These are phyloP conservation scores for Prionailurus bengalensis DNA, from an alignment of 2,113 vertebrate genomes.

Conservation along the genomic window DNA sequence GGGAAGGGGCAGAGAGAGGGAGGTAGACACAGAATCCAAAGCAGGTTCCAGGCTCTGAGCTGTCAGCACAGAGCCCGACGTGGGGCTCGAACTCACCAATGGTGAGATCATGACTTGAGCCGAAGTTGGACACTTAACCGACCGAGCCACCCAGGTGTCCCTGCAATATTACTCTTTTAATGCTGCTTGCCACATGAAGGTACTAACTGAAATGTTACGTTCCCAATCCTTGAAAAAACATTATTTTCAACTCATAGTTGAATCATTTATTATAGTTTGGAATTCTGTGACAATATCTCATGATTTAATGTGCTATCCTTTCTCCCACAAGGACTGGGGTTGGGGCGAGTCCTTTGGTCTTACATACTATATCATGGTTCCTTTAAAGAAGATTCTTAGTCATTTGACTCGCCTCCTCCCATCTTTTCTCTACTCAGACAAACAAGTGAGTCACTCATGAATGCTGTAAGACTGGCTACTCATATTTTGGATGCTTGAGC, in stretches of 20 bases:
- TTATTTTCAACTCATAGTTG: slow-evolving; percentile 28
- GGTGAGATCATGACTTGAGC: too few relatives aligned
- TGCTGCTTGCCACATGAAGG: slow-evolving; percentile 48
- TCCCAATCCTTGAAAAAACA: slow-evolving; percentile 3
- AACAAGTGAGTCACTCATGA: slow-evolving; percentile 79
- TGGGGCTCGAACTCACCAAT: too few relatives aligned
- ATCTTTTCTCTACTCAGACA: slow-evolving; percentile 67
- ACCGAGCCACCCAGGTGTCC: too few relatives aligned
- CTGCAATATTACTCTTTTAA: slow-evolving; percentile 24
- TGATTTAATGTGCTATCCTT: neutral
- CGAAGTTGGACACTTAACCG: too few relatives aligned
- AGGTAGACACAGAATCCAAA: too few relatives aligned
- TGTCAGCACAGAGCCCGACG: too few relatives aligned
- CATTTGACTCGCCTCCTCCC: slow-evolving; percentile 63
- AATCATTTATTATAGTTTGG: neutral
- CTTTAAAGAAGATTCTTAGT: slow-evolving; percentile 53
- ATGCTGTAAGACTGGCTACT: slow-evolving; percentile 72
- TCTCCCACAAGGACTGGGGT: neutral
- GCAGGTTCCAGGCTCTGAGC: too few relatives aligned
- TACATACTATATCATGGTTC: neutral
- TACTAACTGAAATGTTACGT: neutral
- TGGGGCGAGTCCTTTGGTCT: neutral
- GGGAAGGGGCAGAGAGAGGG: too few relatives aligned
- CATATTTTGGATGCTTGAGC: slow-evolving; percentile 51
- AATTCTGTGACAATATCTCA: slow-evolving; percentile 27